These are phyloP conservation scores for Probosciger aterrimus DNA, from an alignment of 2,113 vertebrate genomes.

Conservation along the genomic window DNA sequence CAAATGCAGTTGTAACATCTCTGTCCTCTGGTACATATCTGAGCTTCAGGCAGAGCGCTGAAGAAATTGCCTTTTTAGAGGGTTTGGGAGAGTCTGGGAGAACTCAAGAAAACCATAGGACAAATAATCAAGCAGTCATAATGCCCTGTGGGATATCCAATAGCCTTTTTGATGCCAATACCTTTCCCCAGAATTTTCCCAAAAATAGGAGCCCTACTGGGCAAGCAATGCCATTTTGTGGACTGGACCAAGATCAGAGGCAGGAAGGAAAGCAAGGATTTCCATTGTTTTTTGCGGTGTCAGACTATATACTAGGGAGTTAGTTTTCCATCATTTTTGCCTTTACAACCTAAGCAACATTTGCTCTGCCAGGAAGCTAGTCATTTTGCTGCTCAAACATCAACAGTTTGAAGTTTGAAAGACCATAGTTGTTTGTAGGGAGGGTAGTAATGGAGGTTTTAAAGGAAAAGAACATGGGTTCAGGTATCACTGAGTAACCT, in stretches of 20 bases:
- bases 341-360: neutral
- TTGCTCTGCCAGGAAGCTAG: neutral
- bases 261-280: neutral
- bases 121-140: neutral
- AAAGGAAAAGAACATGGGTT: neutral
- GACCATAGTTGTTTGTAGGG: neutral
- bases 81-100: neutral
- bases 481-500: neutral
- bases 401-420: neutral
- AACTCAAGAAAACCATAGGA: neutral
- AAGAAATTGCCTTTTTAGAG: neutral
- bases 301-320: neutral
- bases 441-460: neutral
- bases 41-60: neutral
- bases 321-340: neutral
- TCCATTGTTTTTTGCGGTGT: neutral
- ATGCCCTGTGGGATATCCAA: neutral
- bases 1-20: neutral
- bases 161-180: neutral
- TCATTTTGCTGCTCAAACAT: neutral
- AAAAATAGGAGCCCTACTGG: neutral
- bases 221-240: neutral
- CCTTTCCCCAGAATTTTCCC: neutral
- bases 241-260: neutral
- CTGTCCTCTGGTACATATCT: neutral